Evolutionary conservation across 2,113 vertebrate genomes (phyloP), one percentile per base, ranked within the genome.

Genomic region (Motacilla alba): DNA sequence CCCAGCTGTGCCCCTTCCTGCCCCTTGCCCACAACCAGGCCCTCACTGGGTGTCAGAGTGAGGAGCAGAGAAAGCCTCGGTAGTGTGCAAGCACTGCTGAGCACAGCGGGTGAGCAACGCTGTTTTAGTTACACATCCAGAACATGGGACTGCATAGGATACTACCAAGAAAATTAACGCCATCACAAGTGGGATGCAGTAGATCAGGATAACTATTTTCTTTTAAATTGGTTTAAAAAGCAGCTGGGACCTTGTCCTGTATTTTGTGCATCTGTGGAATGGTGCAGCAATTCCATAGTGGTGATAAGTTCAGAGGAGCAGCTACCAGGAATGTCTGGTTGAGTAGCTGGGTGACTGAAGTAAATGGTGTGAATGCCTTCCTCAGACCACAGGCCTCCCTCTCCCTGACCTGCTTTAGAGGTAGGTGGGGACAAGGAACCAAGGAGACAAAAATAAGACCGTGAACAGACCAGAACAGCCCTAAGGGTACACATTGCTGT

Each of bases 31-130:
- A 70, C 15, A 39, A 6, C 26, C 43, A 59, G 3, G 9, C 28
- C 35, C 18, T 63, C 1, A 0, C 18, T 82, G 52, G 26, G 26
- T 30, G 5, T n/a, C 5, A 5, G 44, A 27, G 43, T 0, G 26
- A 78, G 82, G 14, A 55, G 60, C 47, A 76, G 35, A 72, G 70
- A 44, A 68, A 68, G 39, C 70, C 58, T 11, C 27, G 47, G 52
- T 4, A 18, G 43, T 1, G 1, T 3, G 41, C 28, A 35, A 50
- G 10, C 27, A 10, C 55, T 26, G 43, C 4, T n/a, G 52, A 70
- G 59, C 46, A 41, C 1, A 0, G 53, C 0, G 1, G 2, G 8
- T 69, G 27, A 66, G 52, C 37, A 35, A 33, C 0, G 0, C 68
- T 49, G 50, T 6, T 70, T 31, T 5, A 47, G 47, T 33, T 33